Percentiles rank a stretch among this genome's conserved stretches.
Conservation (phyloP, 2,113 vertebrate species). For the Girardinichthys multiradiatus region DNA sequence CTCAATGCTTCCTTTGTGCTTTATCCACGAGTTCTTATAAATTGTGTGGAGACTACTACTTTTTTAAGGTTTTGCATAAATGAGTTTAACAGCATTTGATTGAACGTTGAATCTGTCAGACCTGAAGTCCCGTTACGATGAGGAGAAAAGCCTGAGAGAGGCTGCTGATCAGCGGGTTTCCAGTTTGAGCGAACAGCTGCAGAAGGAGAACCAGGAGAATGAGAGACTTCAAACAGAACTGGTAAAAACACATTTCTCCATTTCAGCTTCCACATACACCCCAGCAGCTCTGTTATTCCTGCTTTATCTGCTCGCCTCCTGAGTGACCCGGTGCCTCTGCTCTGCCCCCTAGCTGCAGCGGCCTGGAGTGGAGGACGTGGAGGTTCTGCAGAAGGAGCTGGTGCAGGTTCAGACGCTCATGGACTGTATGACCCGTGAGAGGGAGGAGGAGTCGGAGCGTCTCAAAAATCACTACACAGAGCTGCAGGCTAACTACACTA, state of each 20-base stretch:
- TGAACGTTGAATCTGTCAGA: constrained; percentile 77
- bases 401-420: constrained; percentile 97
- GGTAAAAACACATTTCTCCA: constrained; percentile 74
- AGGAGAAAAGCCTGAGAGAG: constrained; percentile 90
- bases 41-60: background rate
- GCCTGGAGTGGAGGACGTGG: constrained; percentile 95
- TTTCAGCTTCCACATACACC: background rate
- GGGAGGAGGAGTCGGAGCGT: constrained; percentile 91
- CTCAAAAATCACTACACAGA: constrained; percentile 89
- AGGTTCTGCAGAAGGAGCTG: constrained; percentile 94
- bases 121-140: constrained; percentile 94
- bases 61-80: background rate
- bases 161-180: constrained; percentile 85
- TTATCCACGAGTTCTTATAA: background rate
- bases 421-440: constrained; percentile 92
- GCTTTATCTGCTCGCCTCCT: background rate
- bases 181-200: constrained; percentile 85
- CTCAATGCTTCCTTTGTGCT: constrained; percentile 7
- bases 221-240: constrained; percentile 91
- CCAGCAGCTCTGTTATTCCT: background rate
- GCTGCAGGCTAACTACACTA: constrained; percentile 86
- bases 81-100: background rate
- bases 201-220: constrained; percentile 82
- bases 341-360: constrained; percentile 88
- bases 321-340: constrained; percentile 3